These are phyloP conservation scores for Holothuria leucospilota DNA, from an alignment of 53 echinoderm and acorn worm genomes.

Conservation along the genomic window DNA sequence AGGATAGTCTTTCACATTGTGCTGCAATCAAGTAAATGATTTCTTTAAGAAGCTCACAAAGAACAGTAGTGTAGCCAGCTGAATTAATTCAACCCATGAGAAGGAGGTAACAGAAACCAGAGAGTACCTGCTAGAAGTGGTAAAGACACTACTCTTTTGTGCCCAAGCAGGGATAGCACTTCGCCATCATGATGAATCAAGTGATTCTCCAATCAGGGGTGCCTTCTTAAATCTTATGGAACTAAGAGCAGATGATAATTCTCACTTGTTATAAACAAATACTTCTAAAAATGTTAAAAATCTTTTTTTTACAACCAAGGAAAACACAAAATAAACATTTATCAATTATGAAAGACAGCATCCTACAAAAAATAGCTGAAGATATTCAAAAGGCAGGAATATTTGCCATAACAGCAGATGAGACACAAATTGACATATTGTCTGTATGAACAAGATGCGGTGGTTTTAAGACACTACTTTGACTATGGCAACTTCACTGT, in stretches of 20 bases:
- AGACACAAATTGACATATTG: slow-evolving; percentile 41
- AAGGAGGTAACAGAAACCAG: slow-evolving; percentile 30
- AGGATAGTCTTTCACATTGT: slow-evolving; percentile 12
- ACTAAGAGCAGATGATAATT: neutral
- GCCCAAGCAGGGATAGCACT: slow-evolving; percentile 31
- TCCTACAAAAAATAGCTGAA: slow-evolving; percentile 27
- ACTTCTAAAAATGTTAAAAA: neutral
- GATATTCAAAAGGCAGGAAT: slow-evolving; percentile 25
- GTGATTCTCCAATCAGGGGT: slow-evolving; percentile 34
- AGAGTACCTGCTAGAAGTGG: slow-evolving; percentile 22
- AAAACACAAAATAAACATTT: slow-evolving; percentile 37
- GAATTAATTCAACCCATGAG: slow-evolving; percentile 21
- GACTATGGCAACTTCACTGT: slow-evolving; percentile 33
- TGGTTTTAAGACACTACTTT: slow-evolving; percentile 39
- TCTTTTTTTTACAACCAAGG: slow-evolving; percentile 19
- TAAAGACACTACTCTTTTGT: slow-evolving; percentile 25
- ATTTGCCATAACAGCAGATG: slow-evolving; percentile 40
- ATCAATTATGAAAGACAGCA: slow-evolving; percentile 42
- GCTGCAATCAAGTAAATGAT: slow-evolving; percentile 21
- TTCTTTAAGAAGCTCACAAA: slow-evolving; percentile 9
- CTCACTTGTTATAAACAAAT: slow-evolving; percentile 21
- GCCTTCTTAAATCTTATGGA: slow-evolving; percentile 14
- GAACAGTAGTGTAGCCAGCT: slow-evolving; percentile 26
- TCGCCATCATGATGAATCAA: slow-evolving; percentile 35
- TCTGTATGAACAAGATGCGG: slow-evolving; percentile 20